Base-by-base conservation (phyloP, 2,797 vertebrate species). In the Poeciliopsis presidionis region DNA sequence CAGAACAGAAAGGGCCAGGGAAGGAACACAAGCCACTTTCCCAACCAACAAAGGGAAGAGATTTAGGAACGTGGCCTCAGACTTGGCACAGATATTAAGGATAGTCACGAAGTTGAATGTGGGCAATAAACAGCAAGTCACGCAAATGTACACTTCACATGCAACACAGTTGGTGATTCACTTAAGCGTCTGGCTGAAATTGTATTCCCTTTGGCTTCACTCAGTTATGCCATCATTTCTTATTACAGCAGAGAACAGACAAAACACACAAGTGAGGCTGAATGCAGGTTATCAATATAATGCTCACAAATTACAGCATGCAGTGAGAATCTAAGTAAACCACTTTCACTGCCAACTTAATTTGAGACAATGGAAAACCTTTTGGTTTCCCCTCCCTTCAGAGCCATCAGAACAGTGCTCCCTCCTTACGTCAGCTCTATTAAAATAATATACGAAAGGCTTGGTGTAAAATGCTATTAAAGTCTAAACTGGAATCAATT, bases 51-150 rank as follows among this genome's bases (percentile, higher is more conserved):
- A 91, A 91, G 75, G 76, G 87, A 80, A 90, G 87, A 86, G 88
- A 90, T 93, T 95, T 91, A 88, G 84, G 85, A 94, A 92, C 59
- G 89, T 82, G 90, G 94, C 90, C 92, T 91, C 87, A 91, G 88
- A 91, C 88, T 95, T 96, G 95, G 95, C 93, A 92, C 88, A 86
- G 86, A 87, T 78, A 82, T 80, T 83, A 83, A 78, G 84, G 92
- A 93, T 90, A 93, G 93, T 95, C 94, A 94, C 90, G 86, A 93
- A 94, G 84, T 79, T 63, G 87, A 93, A 91, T 87, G 89, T 83
- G 91, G 93, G 92, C 93, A 94, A 93, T 95, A 95, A 95, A 95
- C 93, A 94, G 89, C 70, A 82, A 95, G 94, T 95, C 94, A 95
- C 81, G 90, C 93, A 92, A 93, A 95, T 81, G 87, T 93, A 93